Base-by-base conservation (phyloP, 2,113 vertebrate genomes). In the Spea bombifrons region DNA sequence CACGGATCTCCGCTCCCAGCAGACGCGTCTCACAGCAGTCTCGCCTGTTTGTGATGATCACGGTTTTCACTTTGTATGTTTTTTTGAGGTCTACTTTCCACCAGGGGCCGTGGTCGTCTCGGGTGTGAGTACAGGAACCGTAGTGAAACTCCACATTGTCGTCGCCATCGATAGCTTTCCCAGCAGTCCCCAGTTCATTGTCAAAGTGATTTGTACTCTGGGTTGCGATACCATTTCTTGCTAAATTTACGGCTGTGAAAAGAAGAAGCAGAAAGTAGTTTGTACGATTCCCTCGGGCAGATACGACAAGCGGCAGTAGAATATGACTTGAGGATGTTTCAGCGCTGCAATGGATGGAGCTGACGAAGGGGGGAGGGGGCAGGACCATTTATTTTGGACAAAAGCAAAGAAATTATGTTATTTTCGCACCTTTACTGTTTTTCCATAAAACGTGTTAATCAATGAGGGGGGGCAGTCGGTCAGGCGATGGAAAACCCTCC, bases 81-180 rank as follows among this genome's bases (percentile, higher is more conserved):
- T 0, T 73, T 77, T n/a, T 52, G 50, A 84, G 49, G 65, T 84
- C 73, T 68, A 75, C 44, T 46, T 45, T 30, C 15, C 82, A 55
- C 57, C 77, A 69, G 43, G 68, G 75, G 5, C 16, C 46, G n/a
- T 4, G 1, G 9, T 63, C 1, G 4, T 67, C 3, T 5, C 77
- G 44, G 9, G 84, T 83, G 30, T 71, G 59, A 17, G 76, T 57
- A 57, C 84, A 84, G 47, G 50, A 52, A 13, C 50, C 49, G 1
- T 12, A 3, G 8, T 71, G 7, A 71, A 55, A 71, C 5, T 30
- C 55, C 4, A 8, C n/a, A 3, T 71, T 50, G 7, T 10, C 44
- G 16, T 55, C 44, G 4, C 70, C 70, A 17, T 71, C 70, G 8
- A 71, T 47, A 6, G 70, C 70, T 44, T 52, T 49, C 16, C n/a